Evolutionary conservation across 2,888 invertebrate genomes (phyloP).

Genomic region (Julus scandinavius): DNA sequence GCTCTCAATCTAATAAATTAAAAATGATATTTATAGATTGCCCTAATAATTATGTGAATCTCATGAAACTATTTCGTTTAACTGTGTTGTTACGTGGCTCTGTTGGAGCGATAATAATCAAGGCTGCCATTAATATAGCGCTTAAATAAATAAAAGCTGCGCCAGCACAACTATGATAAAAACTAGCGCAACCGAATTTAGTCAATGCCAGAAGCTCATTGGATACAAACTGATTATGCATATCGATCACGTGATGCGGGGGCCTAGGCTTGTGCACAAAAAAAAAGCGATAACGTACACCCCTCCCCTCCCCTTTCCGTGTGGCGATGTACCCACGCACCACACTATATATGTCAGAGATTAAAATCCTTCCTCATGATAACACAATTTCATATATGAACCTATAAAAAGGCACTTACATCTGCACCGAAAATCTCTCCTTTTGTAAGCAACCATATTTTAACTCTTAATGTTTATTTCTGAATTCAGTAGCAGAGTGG

Average conservation of each 20-base stretch:
- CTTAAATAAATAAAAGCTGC: constrained; percentile 42
- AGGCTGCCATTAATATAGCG: constrained; percentile 16
- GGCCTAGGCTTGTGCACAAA: neutral
- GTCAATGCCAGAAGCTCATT: constrained; percentile 34
- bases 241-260: constrained; percentile 28
- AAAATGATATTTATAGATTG: constrained; percentile 33
- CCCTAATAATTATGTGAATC: constrained; percentile 7
- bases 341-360: constrained; percentile 30
- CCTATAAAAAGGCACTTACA: constrained; percentile 41
- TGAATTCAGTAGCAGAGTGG: neutral
- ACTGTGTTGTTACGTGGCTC: constrained; percentile 33
- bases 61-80: constrained; percentile 22
- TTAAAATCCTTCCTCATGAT: constrained; percentile 42
- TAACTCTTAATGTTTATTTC: constrained; percentile 45
- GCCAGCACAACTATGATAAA: neutral
- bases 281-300: constrained; percentile 29
- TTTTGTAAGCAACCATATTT: constrained; percentile 48
- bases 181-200: constrained; percentile 11
- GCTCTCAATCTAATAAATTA: constrained; percentile 9
- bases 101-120: constrained; percentile 25
- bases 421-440: neutral
- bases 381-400: constrained; percentile 39
- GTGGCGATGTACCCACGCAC: constrained; percentile 39
- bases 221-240: constrained; percentile 26
- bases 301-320: neutral